phyloP scores from a whole-genome alignment of 2,113 vertebrate genomes.

The Shinisaurus crocodilurus region DNA sequence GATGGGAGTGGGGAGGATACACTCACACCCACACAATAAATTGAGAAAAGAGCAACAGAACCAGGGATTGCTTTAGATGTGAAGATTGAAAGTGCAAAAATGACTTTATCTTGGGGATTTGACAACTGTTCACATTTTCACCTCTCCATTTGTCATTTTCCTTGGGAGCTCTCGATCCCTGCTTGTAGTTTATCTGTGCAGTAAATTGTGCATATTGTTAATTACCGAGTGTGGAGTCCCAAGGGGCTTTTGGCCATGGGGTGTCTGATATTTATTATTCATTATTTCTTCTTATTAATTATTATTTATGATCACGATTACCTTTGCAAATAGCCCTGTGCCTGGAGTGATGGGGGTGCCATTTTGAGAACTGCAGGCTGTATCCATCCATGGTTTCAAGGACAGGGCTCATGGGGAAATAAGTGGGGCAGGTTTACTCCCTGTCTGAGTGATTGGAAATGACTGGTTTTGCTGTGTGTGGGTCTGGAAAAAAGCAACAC shows the following conservation, averaged over 20 bases:
- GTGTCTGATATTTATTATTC: constrained; percentile 69
- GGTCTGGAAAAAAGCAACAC: background rate
- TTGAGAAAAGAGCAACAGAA: constrained; percentile 17
- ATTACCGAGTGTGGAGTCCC: constrained; percentile 53
- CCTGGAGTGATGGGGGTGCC: constrained; percentile 64
- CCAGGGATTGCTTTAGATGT: constrained; percentile 38
- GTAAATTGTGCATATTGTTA: constrained; percentile 62
- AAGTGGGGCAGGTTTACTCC: background rate
- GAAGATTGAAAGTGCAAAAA: constrained; percentile 63
- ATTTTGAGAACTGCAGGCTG: constrained; percentile 64
- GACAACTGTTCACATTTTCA: constrained; percentile 50
- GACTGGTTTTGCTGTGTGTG: background rate
- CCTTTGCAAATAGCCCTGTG: constrained; percentile 68
- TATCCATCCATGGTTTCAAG: constrained; percentile 8
- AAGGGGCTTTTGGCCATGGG: constrained; percentile 57
- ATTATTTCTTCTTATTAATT: constrained; percentile 74
- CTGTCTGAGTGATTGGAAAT: background rate
- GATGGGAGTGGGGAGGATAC: background rate
- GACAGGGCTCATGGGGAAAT: background rate
- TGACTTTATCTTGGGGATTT: constrained; percentile 52
- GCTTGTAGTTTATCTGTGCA: constrained; percentile 72
- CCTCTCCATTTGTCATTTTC: constrained; percentile 68
- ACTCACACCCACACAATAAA: background rate
- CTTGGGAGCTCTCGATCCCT: constrained; percentile 70
- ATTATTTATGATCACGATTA: constrained; percentile 75